phyloP scores from a whole-genome alignment of 2,113 vertebrate species.

The Psilopsiagon aurifrons region DNA sequence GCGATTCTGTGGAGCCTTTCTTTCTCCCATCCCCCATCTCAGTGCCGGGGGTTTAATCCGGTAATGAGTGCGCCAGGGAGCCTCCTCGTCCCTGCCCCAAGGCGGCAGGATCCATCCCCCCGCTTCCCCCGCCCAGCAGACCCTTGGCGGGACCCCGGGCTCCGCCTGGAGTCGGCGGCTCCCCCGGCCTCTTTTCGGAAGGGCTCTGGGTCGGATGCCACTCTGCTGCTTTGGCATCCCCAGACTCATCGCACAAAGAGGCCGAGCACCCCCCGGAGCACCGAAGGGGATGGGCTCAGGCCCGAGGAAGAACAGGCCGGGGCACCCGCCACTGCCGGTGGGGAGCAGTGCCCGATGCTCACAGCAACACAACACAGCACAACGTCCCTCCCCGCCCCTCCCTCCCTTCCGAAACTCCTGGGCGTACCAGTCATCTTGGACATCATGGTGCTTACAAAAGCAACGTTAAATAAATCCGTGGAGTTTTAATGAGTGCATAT shows the following conservation, averaged over 20 bases:
- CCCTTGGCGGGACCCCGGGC: background rate
- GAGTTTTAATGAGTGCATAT: background rate
- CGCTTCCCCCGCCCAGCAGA: background rate
- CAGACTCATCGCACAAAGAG: background rate
- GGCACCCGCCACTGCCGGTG: background rate
- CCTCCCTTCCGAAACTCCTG: background rate
- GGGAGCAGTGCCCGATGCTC: background rate
- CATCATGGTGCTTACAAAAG: background rate
- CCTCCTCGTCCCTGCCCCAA: background rate
- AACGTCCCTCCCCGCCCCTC: background rate
- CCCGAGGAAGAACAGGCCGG: background rate
- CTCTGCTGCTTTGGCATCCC: background rate
- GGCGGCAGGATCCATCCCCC: background rate
- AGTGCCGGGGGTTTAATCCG: background rate
- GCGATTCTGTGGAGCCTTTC: background rate
- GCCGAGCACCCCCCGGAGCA: background rate
- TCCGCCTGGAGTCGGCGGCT: background rate
- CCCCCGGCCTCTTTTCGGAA: background rate
- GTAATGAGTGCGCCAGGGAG: background rate
- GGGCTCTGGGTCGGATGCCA: background rate
- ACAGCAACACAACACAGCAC: background rate
- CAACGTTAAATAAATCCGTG: background rate
- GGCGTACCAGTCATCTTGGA: background rate
- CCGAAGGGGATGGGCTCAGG: background rate
- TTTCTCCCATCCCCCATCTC: background rate